These are phyloP conservation scores for Adineta ricciae DNA, from an alignment of 2,888 invertebrate species.

Conservation along the genomic window DNA sequence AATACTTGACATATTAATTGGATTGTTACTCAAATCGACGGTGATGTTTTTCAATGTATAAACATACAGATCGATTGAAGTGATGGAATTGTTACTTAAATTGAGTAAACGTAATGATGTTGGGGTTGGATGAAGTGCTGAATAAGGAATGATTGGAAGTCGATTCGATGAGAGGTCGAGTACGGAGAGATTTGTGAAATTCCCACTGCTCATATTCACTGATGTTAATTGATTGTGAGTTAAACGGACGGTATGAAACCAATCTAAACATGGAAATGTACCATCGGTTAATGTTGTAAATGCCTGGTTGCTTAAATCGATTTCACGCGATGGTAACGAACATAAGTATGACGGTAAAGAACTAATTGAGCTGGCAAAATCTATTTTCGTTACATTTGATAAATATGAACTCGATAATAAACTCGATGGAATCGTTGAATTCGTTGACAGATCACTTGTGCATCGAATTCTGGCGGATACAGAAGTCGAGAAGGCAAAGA, in stretches of 20 bases:
- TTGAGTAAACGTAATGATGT: not conserved
- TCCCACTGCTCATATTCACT: not conserved
- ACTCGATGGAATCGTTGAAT: not conserved
- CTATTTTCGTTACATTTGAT: not conserved
- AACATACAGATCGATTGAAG: not conserved
- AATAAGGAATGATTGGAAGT: not conserved
- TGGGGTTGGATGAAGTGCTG: not conserved
- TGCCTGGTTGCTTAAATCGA: not conserved
- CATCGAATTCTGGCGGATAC: not conserved
- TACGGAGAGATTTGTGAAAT: not conserved
- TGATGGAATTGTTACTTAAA: not conserved
- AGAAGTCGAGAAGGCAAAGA: not conserved
- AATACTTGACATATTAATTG: not conserved
- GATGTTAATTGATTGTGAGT: not conserved
- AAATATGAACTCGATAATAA: not conserved
- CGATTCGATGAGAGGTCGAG: not conserved
- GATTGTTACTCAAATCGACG: not conserved
- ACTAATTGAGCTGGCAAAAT: not conserved
- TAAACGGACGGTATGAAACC: not conserved
- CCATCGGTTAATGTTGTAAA: not conserved
- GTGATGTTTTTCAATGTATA: not conserved
- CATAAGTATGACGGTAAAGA: not conserved
- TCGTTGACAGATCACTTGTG: not conserved
- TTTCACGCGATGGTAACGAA: not conserved
- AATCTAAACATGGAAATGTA: slow-evolving; percentile 10